Evolutionary conservation across 2,888 invertebrate genomes (phyloP), one percentile per base, ranked within the genome.

Genomic region (Thecocarcelia acutangulata): DNA sequence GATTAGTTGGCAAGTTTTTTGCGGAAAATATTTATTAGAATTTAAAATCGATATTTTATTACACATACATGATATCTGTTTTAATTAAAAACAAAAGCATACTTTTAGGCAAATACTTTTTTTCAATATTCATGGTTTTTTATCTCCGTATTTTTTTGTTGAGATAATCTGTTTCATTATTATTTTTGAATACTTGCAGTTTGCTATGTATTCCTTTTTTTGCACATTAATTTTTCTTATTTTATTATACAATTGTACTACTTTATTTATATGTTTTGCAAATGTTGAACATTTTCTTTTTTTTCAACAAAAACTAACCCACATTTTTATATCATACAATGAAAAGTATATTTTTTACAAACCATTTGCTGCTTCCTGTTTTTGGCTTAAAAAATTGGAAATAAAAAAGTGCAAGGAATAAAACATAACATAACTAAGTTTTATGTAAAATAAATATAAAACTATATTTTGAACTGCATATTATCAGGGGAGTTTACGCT

Each of bases 401-500:
- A 37, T 9, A 52, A 33, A 44, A 72, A 56, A 48, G 37, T n/a
- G 46, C 3, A 21, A 58, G 50, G 3, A 24, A 52, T 46, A 64
- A 48, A 42, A 17, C n/a, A 0, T 12, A 46, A 56, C 37, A 24
- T 44, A 69, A 12, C 3, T 54, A 63, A 72, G 56, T 48, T 77
- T 58, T 70, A 5, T 50, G 13, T 42, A 50, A 56, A 15, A 15
- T 54, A 42, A 50, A 72, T 64, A 33, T 33, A 72, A 72, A 77
- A 77, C 63, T 64, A 73, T 52, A 52, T 52, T 59, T 42, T 56
- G 17, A 37, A 73, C 37, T 74, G 37, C 52, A 48, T 54, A 74
- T 82, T 82, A 78, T 82, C 82, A 64, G 50, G 82, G 64, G 78
- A 78, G 69, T 78, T 82, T 77, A 68, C 69, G 68, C 73, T 77